Evolutionary conservation across 2,888 invertebrate species (phyloP).

Genomic region (Rosalia funebris): DNA sequence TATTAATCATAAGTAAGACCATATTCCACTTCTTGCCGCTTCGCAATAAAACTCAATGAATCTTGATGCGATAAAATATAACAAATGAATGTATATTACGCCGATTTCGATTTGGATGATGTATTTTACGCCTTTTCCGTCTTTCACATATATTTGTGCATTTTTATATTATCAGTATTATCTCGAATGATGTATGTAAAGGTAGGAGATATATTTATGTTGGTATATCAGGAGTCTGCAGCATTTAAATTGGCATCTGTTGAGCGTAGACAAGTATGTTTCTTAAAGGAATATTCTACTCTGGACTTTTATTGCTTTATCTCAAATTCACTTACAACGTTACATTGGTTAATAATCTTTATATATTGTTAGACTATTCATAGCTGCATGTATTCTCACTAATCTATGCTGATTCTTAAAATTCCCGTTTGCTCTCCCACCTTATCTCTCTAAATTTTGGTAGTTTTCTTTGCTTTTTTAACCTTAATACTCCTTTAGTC

Average conservation of each 20-base stretch:
- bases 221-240: not conserved
- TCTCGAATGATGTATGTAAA: not conserved
- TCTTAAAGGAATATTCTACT: no score
- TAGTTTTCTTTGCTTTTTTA: no score
- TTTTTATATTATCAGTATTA: not conserved
- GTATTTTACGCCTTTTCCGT: not conserved
- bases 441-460: no score
- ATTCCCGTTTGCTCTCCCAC: no score
- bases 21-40: slow-evolving; percentile 8
- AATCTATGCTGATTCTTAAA: no score
- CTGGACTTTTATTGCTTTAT: no score
- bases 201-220: not conserved
- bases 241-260: not conserved
- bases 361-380: no score
- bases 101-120: slow-evolving; percentile 1
- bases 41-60: slow-evolving; percentile 18
- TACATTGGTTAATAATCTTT: no score
- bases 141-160: not conserved
- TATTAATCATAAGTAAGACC: slow-evolving; percentile 11
- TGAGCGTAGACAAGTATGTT: no score
- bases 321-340: no score
- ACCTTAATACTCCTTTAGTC: no score
- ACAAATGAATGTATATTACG: slow-evolving; percentile 12
- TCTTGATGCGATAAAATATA: slow-evolving; percentile 18
- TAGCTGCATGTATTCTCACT: no score